A percentile compares a stretch with the other conserved stretches of the same genome.
Conservation (phyloP, 2,113 vertebrate genomes). For the Cyanistes caeruleus region DNA sequence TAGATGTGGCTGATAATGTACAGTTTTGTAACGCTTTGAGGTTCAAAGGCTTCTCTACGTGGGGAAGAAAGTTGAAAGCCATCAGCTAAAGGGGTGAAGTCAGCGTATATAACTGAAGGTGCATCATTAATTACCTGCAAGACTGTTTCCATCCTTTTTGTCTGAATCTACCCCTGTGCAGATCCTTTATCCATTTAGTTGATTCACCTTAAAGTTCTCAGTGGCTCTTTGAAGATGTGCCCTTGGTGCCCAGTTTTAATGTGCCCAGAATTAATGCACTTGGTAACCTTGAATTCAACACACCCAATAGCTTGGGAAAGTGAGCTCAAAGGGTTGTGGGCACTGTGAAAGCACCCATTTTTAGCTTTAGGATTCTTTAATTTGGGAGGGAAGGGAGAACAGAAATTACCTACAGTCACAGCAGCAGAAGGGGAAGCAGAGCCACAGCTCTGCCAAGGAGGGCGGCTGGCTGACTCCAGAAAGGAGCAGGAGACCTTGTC, state of each 20-base stretch:
- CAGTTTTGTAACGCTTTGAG: neutral
- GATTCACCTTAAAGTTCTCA: neutral
- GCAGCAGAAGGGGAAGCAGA: neutral
- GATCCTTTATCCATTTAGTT: neutral
- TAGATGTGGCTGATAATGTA: neutral
- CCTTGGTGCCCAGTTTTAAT: neutral
- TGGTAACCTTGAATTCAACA: conserved; percentile 2
- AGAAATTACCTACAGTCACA: neutral
- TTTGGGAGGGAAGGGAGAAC: neutral
- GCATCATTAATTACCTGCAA: neutral
- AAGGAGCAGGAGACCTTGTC: neutral
- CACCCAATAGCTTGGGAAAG: conserved; percentile 40
- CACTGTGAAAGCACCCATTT: neutral
- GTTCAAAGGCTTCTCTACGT: neutral
- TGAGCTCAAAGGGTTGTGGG: conserved; percentile 27
- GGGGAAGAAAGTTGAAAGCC: neutral
- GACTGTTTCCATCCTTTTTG: neutral
- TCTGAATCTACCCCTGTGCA: neutral
- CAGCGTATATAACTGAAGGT: neutral
- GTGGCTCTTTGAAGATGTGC: neutral
- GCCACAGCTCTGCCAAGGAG: neutral
- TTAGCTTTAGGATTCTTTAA: neutral
- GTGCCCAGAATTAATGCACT: neutral
- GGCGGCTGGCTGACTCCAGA: fast-evolving
- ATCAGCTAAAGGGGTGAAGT: neutral